Conservation (phyloP, 2,113 vertebrate genomes). For the Pungitius pungitius region DNA sequence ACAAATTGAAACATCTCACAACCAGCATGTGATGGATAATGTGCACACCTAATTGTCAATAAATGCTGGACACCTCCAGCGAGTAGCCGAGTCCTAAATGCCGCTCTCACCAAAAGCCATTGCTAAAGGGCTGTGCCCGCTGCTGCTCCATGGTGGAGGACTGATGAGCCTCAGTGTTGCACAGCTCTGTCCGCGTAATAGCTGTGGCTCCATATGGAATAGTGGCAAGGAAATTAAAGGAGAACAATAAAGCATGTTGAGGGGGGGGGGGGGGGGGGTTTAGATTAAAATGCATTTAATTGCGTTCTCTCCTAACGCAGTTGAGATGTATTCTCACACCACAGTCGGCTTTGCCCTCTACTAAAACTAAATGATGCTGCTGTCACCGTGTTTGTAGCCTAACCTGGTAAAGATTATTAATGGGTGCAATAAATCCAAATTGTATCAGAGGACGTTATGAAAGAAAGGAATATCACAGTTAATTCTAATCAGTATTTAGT, state of each 20-base stretch:
- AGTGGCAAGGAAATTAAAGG: constrained; percentile 66
- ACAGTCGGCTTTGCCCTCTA: constrained; percentile 84
- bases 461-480: constrained; percentile 86
- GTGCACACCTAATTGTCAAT: constrained; percentile 48
- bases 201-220: constrained; percentile 67
- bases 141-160: constrained; percentile 54
- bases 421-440: constrained; percentile 94
- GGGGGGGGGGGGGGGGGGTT: constrained; percentile 72
- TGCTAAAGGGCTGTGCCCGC: constrained; percentile 30
- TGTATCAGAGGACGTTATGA: constrained; percentile 93
- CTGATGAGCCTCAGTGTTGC: constrained; percentile 53
- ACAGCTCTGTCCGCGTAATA: constrained; percentile 65
- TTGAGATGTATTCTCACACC: constrained; percentile 85
- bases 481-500: constrained; percentile 89
- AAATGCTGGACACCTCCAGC: constrained; percentile 33
- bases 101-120: constrained; percentile 37
- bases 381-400: constrained; percentile 86
- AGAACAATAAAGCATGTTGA: constrained; percentile 73
- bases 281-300: constrained; percentile 81
- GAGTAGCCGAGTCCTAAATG: constrained; percentile 26
- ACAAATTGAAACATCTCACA: constrained; percentile 30
- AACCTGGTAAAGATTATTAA: constrained; percentile 96
- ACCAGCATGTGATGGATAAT: constrained; percentile 34
- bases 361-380: constrained; percentile 90
- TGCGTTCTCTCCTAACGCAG: constrained; percentile 61